Evolutionary conservation across 1,140 invertebrate species (phyloP).

Genomic region (Penaeus japonicus): DNA sequence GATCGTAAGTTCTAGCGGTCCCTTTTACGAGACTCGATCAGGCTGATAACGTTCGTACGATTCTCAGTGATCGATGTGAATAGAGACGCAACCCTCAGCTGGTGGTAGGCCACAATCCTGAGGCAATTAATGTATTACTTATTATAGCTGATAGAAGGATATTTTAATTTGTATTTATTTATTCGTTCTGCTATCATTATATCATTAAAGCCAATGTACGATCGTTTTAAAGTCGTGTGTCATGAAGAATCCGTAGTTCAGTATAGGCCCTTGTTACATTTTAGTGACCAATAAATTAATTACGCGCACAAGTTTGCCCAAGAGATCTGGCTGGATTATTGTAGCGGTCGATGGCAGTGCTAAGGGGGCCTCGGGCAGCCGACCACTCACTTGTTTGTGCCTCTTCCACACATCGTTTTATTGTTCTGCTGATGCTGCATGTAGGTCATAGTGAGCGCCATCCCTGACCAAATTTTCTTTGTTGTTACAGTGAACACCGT

Average conservation of each 20-base stretch:
- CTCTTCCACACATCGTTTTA: background rate
- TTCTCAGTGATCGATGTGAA: background rate
- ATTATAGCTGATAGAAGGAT: too few species aligned
- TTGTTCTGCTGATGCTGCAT: too few species aligned
- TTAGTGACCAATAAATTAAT: conserved; percentile 29
- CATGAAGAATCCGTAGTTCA: too few species aligned
- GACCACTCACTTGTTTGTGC: background rate
- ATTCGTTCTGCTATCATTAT: too few species aligned
- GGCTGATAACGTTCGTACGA: background rate
- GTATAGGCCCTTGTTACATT: too few species aligned
- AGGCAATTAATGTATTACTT: too few species aligned
- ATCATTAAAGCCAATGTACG: too few species aligned
- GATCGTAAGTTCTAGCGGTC: background rate
- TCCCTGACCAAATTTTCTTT: background rate
- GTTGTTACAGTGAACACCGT: background rate
- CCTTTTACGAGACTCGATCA: conserved; percentile 20
- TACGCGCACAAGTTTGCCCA: conserved; percentile 34
- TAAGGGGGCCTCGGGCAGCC: background rate
- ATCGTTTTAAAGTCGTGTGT: too few species aligned
- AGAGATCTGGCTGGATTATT: conserved; percentile 30
- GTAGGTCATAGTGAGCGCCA: too few species aligned
- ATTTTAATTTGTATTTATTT: too few species aligned
- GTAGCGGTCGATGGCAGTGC: background rate
- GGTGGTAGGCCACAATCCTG: too few species aligned
- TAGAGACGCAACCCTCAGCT: background rate